Evolutionary conservation across 2,113 vertebrate species (phyloP), one percentile per base, ranked within the genome.

Genomic region (Gallinago paraguaiae): DNA sequence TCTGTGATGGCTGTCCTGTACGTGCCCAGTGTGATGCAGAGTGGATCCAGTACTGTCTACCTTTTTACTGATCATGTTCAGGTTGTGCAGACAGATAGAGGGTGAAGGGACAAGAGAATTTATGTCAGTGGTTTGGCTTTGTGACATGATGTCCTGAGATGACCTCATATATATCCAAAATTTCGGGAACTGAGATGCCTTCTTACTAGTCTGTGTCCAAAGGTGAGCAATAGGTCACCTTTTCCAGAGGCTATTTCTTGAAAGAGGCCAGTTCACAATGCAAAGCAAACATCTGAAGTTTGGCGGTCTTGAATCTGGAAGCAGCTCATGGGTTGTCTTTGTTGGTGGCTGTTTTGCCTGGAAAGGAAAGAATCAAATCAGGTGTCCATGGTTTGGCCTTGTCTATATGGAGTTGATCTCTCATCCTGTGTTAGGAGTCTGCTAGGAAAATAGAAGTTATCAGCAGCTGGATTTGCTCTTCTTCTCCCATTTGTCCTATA

Each of bases 21-120:
- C 0, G 1, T 43, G 24, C 64, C 46, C 17, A 13, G 7, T 0
- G 1, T 53, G 33, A 7, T 22, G 30, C 0, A 1, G 30, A 7
- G 3, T 48, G 23, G 31, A 45, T 53, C 30, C 13, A 9, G 35
- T 77, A 8, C 45, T 61, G 35, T 41, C 28, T 94, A 9, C 16
- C 28, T 72, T 48, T 57, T 41, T 16, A 12, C 24, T 51, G 30
- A 16, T 8, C 1, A 0, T 28, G 24, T 50, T 50, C 2, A 1
- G 3, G 11, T 81, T 10, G 5, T 41, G 53, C 41, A 72, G 35
- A 18, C 46, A 77, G 27, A 30, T 8, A 60, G 70, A 50, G 37
- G 43, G 48, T 53, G 71, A 61, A 16, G 0, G 3, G 18, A 23
- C 7, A 5, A 53, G 39, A 64, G 50, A 60, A 59, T n/a, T 27